Base-by-base conservation (phyloP, 2,797 vertebrate genomes). In the Pangasius macronema region DNA sequence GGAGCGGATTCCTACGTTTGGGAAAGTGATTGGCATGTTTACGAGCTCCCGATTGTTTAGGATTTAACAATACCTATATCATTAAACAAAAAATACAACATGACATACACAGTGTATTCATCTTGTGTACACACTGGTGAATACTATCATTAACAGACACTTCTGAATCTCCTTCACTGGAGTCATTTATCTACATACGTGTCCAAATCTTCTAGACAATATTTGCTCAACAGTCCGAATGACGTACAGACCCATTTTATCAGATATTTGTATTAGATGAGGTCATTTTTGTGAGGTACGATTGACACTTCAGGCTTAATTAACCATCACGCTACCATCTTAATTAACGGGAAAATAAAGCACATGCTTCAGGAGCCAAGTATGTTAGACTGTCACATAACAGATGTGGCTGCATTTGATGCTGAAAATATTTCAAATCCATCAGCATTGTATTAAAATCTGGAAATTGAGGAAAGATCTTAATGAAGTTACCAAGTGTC, bases 31-130 rank as follows among this genome's bases (percentile, higher is more conserved):
- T 70, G 67, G 46, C 84, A 42, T 85, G 33, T 84, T 55, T 59
- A 72, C 67, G 14, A 73, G 61, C 85, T 82, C 53, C 82, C 57
- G 63, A 65, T 61, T 53, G 86, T 87, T 76, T 87, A 85, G 85
- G 86, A 76, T 87, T 84, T 82, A 82, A 65, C 39, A 81, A 68
- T 75, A 84, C 5, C 82, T 33, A 14, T 63, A 76, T 46, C 73
- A 73, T 87, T 80, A 84, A 89, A 90, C 72, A 30, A n/a, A 49
- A 82, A 68, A 84, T 79, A 86, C 51, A 90, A 83, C 86, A 85
- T 72, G 53, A 59, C 68, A 88, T 55, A 82, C 27, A 86, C 59
- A 33, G 30, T 55, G 46, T 51, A 75, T 85, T 57, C 30, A 3
- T 77, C 2, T 39, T 86, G 81, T 46, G 16, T 49, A 49, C 27